Evolutionary conservation across 2,888 invertebrate species (phyloP), one percentile per base, ranked within the genome.

Genomic region (Spodoptera littoralis): DNA sequence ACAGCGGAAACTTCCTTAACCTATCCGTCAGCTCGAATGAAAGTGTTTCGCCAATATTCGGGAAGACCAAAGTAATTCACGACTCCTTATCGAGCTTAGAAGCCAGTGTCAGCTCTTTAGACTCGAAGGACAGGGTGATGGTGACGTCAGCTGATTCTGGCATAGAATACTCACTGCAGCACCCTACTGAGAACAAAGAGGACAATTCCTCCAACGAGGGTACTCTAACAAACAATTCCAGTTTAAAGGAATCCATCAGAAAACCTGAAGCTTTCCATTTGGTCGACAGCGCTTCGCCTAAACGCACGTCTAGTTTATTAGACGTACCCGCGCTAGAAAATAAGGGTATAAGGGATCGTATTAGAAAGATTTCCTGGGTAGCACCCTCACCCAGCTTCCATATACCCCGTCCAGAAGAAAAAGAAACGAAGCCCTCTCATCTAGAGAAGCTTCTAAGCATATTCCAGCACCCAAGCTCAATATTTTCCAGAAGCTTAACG

Each of bases 371-470:
- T 47, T 96, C 96, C 0, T 96, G 96, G 95, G 95, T 96, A 12
- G 94, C 95, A 4, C 95, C 95, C 0, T 91, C 94, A 1, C 82
- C 93, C 1, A 90, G 92, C 65, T 91, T 93, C 76, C 89, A 92
- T 48, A 84, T 93, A 70, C 90, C 92, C 0, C 88, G 86, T 65
- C 87, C 87, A 2, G 92, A 94, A 8, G 93, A 94, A 2, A 90
- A 89, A 55, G 93, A 93, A 12, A 76, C 84, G 0, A 95, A 95
- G 67, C 95, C 96, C 0, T 95, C 96, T 8, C 95, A 96, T 81
- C 90, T 97, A 55, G 96, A 96, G 70, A 96, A 96, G 81, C 85
- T 97, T 3, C 82, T 96, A 0, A 96, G 96, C 30, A 79, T 97
- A 2, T 96, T 97, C 83, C 96, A 96, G 72, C 95, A 96, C 83